phyloP scores from a whole-genome alignment of 2,113 vertebrate species.

The Pandion haliaetus region DNA sequence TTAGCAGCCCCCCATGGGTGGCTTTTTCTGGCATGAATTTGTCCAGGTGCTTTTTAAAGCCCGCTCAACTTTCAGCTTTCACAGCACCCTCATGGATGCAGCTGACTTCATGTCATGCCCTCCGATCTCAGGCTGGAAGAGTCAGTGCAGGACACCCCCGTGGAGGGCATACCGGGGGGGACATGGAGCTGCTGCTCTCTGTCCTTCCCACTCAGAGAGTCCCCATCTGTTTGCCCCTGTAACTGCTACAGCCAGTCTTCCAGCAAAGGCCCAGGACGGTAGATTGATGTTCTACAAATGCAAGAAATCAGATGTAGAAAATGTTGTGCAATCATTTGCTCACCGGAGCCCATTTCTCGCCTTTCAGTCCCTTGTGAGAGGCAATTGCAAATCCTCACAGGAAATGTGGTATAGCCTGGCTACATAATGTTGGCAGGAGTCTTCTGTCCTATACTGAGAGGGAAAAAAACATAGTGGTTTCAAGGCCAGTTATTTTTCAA shows the following conservation, averaged over 20 bases:
- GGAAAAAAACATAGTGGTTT: neutral
- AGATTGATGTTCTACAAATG: neutral
- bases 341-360: neutral
- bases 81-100: neutral
- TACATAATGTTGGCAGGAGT: neutral
- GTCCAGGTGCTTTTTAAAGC: neutral
- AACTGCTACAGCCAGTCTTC: neutral
- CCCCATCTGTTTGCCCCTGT: neutral
- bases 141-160: neutral
- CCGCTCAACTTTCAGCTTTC: neutral
- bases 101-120: neutral
- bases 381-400: neutral
- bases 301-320: neutral
- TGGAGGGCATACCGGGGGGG: fast-evolving
- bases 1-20: neutral
- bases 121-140: neutral
- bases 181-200: neutral
- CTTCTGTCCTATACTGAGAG: neutral
- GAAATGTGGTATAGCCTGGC: neutral
- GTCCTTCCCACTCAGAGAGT: neutral
- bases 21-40: neutral
- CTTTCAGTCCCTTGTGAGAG: neutral
- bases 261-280: neutral
- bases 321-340: neutral
- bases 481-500: neutral